phyloP scores from a whole-genome alignment of 2,888 invertebrate genomes.

The Cheilosia impressa region DNA sequence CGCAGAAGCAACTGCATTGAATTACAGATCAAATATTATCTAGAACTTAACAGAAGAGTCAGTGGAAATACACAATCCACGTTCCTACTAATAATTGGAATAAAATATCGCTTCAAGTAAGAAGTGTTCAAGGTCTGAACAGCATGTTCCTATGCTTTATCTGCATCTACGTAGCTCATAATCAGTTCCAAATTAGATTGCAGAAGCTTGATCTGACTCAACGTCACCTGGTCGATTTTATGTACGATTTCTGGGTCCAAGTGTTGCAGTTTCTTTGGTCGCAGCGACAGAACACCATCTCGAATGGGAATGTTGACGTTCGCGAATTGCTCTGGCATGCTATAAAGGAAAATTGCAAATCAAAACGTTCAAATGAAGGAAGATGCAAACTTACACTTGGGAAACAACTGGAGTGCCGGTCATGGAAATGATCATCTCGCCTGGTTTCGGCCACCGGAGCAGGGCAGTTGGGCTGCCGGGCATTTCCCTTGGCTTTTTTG shows the following conservation, averaged over 20 bases:
- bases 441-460: conserved; percentile 82
- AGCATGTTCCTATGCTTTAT: not conserved
- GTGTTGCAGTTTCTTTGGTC: conserved; percentile 80
- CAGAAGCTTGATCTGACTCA: conserved; percentile 81
- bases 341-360: conserved; percentile 62
- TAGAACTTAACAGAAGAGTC: conserved; percentile 5
- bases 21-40: conserved; percentile 2
- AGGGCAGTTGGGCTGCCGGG: conserved; percentile 79
- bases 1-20: not conserved
- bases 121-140: not conserved
- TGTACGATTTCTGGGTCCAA: conserved; percentile 80
- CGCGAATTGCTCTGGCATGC: conserved; percentile 81
- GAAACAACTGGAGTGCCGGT: conserved; percentile 83
- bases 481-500: conserved; percentile 47
- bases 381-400: conserved; percentile 79
- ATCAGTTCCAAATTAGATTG: conserved; percentile 82
- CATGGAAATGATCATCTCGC: conserved; percentile 82
- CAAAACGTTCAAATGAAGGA: not conserved
- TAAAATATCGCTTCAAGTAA: not conserved
- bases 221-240: conserved; percentile 80
- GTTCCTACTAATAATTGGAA: not conserved
- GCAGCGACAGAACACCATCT: conserved; percentile 82
- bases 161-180: conserved; percentile 79
- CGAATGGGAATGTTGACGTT: conserved; percentile 83
- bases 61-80: not conserved